Evolutionary conservation across 1,140 invertebrate genomes (phyloP).

Genomic region (Anastrepha obliqua): DNA sequence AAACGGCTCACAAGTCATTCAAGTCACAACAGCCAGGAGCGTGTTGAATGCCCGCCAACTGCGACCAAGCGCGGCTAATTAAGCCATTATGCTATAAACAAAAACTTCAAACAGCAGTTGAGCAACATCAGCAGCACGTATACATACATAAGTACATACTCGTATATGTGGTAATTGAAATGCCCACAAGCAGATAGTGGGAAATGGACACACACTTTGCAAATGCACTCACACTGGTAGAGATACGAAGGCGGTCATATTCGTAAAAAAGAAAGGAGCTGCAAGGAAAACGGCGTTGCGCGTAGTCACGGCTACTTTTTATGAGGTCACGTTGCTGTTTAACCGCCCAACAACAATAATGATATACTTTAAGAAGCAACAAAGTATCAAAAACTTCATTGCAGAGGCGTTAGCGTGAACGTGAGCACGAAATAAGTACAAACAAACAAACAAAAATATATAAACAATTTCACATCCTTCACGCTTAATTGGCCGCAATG

Average conservation of each 20-base stretch:
- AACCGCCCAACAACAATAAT: conserved; percentile 36
- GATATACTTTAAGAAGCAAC: conserved; percentile 21
- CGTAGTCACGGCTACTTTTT: conserved; percentile 33
- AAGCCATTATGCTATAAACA: conserved; percentile 21
- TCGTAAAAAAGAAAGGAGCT: not conserved
- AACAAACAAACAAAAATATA: not conserved
- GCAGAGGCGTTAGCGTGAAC: not conserved
- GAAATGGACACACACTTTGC: not conserved
- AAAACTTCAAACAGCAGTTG: conserved; percentile 47
- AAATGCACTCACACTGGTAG: not conserved
- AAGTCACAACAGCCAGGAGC: conserved; percentile 1
- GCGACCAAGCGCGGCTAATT: conserved; percentile 38
- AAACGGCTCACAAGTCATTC: conserved; percentile 27
- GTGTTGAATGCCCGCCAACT: not conserved
- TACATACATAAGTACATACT: too few species aligned
- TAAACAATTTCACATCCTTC: conserved; percentile 16
- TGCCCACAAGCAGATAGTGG: conserved; percentile 10
- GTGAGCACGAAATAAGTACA: not conserved
- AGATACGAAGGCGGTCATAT: not conserved
- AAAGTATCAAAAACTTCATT: conserved; percentile 24
- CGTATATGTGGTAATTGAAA: not conserved
- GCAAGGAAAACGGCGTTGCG: not conserved
- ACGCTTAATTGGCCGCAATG: conserved; percentile 28
- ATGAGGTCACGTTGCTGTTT: conserved; percentile 50
- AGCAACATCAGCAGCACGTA: not conserved